Conservation (phyloP, 1,140 invertebrate species). For the Trichonephila clavipes region DNA sequence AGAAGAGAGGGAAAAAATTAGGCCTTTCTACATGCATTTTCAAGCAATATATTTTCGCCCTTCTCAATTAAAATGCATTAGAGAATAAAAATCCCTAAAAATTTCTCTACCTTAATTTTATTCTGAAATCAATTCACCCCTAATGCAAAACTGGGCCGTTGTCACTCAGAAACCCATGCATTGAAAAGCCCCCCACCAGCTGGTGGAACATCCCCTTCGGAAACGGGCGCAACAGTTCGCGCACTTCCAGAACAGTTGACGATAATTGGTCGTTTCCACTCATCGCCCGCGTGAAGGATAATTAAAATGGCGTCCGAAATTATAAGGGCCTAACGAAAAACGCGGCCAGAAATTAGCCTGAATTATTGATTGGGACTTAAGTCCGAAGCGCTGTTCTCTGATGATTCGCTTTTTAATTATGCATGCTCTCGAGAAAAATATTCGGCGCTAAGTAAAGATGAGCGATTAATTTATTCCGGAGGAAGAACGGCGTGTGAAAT, state of each 20-base stretch:
- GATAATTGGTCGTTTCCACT: conserved; percentile 44
- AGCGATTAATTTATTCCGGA: conserved; percentile 36
- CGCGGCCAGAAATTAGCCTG: conserved; percentile 20
- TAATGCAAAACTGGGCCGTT: no score
- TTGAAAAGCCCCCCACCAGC: no score
- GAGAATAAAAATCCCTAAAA: no score
- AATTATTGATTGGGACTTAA: conserved; percentile 51
- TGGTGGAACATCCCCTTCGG: no score
- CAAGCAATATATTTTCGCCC: no score
- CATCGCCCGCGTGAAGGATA: conserved; percentile 1
- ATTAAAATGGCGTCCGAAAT: conserved; percentile 54
- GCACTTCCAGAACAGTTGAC: background rate
- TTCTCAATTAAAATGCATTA: no score
- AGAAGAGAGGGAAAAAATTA: no score
- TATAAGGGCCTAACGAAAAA: conserved; percentile 32
- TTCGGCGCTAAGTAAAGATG: background rate
- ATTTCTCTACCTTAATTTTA: background rate
- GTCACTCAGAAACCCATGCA: background rate
- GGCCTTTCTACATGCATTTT: no score
- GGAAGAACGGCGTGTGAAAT: background rate
- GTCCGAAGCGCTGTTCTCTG: conserved; percentile 26
- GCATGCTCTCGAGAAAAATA: conserved; percentile 2
- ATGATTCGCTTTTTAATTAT: conserved; percentile 42
- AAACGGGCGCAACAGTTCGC: conserved; percentile 13
- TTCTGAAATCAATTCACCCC: background rate